Base-by-base conservation (phyloP, 2,113 vertebrate genomes). In the Phaethon lepturus region DNA sequence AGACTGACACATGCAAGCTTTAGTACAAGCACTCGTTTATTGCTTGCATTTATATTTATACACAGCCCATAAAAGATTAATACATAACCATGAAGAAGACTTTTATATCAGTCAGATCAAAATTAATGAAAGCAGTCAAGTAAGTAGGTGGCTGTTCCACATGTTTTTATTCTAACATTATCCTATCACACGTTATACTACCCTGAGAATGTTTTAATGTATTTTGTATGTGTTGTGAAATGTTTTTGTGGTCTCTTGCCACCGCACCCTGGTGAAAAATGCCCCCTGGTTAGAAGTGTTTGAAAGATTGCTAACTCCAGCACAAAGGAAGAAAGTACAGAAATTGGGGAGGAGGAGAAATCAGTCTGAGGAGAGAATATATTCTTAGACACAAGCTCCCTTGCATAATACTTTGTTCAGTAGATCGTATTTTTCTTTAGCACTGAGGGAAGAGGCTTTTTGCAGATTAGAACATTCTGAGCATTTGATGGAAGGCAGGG, bases 301-400 rank as follows among this genome's bases (percentile, higher is more conserved):
- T 83, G 93, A 98, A 96, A 96, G 98, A 97, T 98, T 97, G 97
- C 90, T 97, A 97, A 97, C 95, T 88, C 81, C 81, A 96, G 84
- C 81, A 96, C 92, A 97, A 96, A 96, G 79, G 76, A 96, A 93
- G 33, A 68, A 86, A 92, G 40, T 17, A 38, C 63, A 83, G 80
- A 94, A 95, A 94, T 7, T 77, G 63, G 87, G 66, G 91, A 91
- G 86, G 77, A 95, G 93, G 83, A 98, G 96, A 97, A 85, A 80
- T 97, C 91, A 92, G 67, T 77, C 53, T 10, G 68, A 90, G 76
- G 52, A 97, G 68, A 96, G 62, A 95, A 85, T 67, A 73, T 69
- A 82, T 91, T 97, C 93, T 83, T 90, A 92, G 93, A 90, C 90
- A 95, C 80, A 93, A 93, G 93, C 94, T 97, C 93, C 80, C 80